These are phyloP conservation scores for Andrena fulva DNA, from an alignment of 2,888 invertebrate species.

Conservation along the genomic window DNA sequence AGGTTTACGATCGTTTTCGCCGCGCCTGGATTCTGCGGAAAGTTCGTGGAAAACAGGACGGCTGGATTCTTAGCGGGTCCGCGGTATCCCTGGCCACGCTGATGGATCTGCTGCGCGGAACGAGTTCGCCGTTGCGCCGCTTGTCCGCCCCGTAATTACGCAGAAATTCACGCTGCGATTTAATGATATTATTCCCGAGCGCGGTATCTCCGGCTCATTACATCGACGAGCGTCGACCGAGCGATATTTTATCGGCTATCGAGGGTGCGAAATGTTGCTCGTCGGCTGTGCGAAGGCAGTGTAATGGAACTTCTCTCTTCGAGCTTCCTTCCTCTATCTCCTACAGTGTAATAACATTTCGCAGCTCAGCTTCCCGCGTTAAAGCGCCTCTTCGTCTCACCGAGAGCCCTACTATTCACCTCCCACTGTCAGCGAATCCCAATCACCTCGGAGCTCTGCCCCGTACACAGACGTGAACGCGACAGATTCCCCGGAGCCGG, in stretches of 20 bases:
- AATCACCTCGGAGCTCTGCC: background rate
- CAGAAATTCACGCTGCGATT: slow-evolving; percentile 52
- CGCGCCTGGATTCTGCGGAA: background rate
- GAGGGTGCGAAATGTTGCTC: slow-evolving; percentile 8
- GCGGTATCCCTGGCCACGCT: background rate
- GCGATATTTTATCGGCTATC: slow-evolving; percentile 30
- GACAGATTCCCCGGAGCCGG: background rate
- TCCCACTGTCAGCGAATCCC: background rate
- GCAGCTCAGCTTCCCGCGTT: background rate
- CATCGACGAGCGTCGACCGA: slow-evolving; percentile 29
- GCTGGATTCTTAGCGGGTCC: background rate
- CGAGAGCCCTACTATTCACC: background rate
- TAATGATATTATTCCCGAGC: slow-evolving; percentile 41
- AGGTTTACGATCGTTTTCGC: background rate
- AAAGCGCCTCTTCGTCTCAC: background rate
- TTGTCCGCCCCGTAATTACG: slow-evolving; percentile 38
- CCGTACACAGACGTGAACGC: slow-evolving; percentile 47
- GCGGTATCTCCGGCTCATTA: slow-evolving; percentile 35
- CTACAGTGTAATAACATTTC: background rate
- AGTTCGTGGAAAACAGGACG: background rate
- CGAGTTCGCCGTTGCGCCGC: slow-evolving; percentile 5
- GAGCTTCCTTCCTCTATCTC: background rate
- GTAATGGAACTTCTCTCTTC: background rate
- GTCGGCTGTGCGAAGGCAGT: background rate
- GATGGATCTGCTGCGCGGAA: slow-evolving; percentile 14